Evolutionary conservation across 2,888 invertebrate genomes (phyloP).

Genomic region (Phalera bucephala): DNA sequence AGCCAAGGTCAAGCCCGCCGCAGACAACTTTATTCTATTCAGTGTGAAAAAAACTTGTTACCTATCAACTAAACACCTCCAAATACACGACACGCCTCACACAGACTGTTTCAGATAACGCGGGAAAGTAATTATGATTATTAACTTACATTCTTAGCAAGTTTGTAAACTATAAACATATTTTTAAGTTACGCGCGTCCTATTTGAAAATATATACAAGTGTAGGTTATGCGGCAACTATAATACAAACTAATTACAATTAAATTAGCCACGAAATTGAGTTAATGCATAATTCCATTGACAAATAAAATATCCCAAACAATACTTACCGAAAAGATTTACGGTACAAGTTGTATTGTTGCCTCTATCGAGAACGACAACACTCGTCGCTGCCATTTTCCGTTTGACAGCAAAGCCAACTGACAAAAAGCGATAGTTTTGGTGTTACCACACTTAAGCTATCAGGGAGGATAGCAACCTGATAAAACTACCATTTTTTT

Average conservation of each 20-base stretch:
- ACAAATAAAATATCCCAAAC: constrained; percentile 17
- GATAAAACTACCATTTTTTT: too few relatives aligned
- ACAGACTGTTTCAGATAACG: constrained; percentile 5
- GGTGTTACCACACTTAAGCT: constrained; percentile 16
- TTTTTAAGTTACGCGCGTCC: constrained; percentile 75
- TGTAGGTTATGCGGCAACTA: constrained; percentile 56
- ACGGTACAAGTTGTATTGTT: constrained; percentile 98
- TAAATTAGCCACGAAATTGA: background rate
- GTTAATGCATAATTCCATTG: background rate
- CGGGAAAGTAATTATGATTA: too few relatives aligned
- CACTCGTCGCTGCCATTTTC: constrained; percentile 94
- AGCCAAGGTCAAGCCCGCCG: constrained; percentile 76
- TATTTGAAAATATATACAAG: constrained; percentile 57
- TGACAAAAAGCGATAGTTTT: constrained; percentile 48
- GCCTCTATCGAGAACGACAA: constrained; percentile 96
- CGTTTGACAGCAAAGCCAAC: constrained; percentile 78
- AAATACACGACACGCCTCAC: constrained; percentile 16
- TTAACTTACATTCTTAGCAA: background rate
- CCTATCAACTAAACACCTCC: constrained; percentile 48
- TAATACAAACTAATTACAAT: background rate
- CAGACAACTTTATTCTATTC: constrained; percentile 76
- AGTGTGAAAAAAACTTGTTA: constrained; percentile 68
- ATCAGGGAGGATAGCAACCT: too few relatives aligned
- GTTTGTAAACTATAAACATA: constrained; percentile 22
- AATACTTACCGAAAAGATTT: constrained; percentile 95